Evolutionary conservation across 1,140 invertebrate species (phyloP), one percentile per base, ranked within the genome.

Genomic region (Zaprionus ornatus): DNA sequence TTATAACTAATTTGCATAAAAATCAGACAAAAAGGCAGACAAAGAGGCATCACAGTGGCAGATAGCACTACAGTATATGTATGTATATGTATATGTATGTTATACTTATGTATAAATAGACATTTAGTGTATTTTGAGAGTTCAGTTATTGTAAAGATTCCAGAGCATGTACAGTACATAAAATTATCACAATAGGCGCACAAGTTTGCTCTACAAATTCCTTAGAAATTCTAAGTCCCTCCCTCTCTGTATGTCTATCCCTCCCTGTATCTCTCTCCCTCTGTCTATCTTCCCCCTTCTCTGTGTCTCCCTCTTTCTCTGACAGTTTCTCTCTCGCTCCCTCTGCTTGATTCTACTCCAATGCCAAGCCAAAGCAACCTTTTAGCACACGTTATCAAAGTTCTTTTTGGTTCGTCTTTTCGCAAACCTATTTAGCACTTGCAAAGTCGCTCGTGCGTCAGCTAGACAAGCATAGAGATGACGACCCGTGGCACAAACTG

Each of bases 351-450:
- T n/a, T 23, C 57, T 60, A n/a, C 4, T 23, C 13, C 1, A 25
- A 15, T 17, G n/a, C 40, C 17, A 42, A 7, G n/a, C 5, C 35
- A 13, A 15, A 40, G 23, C 54, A 32, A 19, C 3, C 25, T 56
- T 57, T 57, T 48, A 57, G 13, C 55, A 52, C 54, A 35, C 29
- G n/a, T n/a, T 65, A 1, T 40, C 35, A 12, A 25, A 13, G 50
- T 54, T 64, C 73, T 56, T 50, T 61, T 25, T 12, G 4, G 19
- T 37, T 21, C 37, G 32, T 48, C 42, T 32, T 62, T 65, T 85
- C 21, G 62, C 77, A 54, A 74, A 52, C 42, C 73, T 74, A 79
- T 83, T 79, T 83, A 87, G 80, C 84, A 80, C 78, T 74, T 80
- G 27, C 29, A 35, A 45, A 57, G 64, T 50, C 74, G 64, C 62